These are phyloP conservation scores for Anhinga anhinga DNA, from an alignment of 2,113 vertebrate genomes.

Conservation along the genomic window DNA sequence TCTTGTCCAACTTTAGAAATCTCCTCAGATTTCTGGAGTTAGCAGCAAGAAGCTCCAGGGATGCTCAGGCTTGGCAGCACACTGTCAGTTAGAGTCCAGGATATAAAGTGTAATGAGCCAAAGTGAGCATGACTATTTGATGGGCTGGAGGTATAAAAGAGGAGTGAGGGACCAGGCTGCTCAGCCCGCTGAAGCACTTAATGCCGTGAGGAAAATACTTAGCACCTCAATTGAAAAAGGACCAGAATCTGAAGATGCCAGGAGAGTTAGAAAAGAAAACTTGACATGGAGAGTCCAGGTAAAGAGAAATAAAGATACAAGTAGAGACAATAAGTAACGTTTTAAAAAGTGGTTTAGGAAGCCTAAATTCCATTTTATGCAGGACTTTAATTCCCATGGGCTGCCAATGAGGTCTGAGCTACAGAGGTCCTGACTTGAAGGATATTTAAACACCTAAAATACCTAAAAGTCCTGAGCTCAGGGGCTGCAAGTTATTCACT, in stretches of 20 bases:
- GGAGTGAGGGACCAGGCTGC: not conserved
- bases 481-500: not conserved
- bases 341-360: not conserved
- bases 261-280: not conserved
- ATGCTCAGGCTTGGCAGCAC: not conserved
- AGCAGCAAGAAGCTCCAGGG: not conserved
- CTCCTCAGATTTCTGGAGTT: not conserved
- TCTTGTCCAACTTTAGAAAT: not conserved
- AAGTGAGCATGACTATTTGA: not conserved
- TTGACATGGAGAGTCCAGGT: not conserved
- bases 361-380: not conserved
- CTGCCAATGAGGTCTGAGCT: not conserved
- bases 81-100: not conserved
- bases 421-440: not conserved
- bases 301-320: not conserved
- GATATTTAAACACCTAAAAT: not conserved
- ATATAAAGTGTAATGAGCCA: not conserved
- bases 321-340: not conserved
- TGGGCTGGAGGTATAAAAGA: not conserved
- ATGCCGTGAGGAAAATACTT: not conserved
- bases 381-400: not conserved
- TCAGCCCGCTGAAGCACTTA: not conserved
- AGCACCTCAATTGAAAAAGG: not conserved
- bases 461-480: fast-evolving
- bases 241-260: not conserved